phyloP scores from a whole-genome alignment of 2,888 invertebrate species.

The Hypselothyrea guttata region DNA sequence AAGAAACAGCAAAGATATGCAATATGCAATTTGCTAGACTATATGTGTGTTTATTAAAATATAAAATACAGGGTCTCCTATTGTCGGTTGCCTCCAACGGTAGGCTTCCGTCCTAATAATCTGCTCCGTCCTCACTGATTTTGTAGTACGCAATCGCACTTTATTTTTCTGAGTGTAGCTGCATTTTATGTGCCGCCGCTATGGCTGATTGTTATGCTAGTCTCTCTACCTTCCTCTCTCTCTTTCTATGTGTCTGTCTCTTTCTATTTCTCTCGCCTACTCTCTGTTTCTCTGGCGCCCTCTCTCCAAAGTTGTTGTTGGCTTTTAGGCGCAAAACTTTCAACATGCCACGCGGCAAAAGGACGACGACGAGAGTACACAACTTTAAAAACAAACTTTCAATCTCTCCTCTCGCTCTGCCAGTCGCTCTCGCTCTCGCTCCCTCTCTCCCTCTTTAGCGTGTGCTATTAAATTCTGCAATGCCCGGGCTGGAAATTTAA shows the following conservation, averaged over 20 bases:
- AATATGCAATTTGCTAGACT: no score
- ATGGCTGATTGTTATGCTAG: slow-evolving; percentile 39
- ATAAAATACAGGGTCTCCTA: no score
- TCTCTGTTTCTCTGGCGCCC: no score
- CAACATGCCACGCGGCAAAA: slow-evolving; percentile 11
- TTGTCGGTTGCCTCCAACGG: no score
- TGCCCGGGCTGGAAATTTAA: slow-evolving; percentile 55
- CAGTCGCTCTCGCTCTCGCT: slow-evolving; percentile 13
- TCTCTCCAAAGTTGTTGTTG: slow-evolving; percentile 7
- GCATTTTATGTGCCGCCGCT: slow-evolving; percentile 39
- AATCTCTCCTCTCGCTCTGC: neutral
- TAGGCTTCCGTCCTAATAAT: no score
- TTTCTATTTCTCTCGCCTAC: no score
- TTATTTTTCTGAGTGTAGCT: no score
- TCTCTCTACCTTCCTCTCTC: neutral
- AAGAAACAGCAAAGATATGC: no score
- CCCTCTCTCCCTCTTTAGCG: slow-evolving; percentile 30
- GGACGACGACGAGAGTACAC: slow-evolving; percentile 14
- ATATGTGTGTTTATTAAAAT: no score
- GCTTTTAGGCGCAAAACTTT: slow-evolving; percentile 33
- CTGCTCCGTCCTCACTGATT: no score
- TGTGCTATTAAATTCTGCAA: slow-evolving; percentile 64
- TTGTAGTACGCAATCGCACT: no score
- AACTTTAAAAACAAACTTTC: slow-evolving; percentile 57
- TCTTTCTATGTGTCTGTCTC: no score